phyloP scores from a whole-genome alignment of 1,140 invertebrate genomes.

The Musca vetustissima region DNA sequence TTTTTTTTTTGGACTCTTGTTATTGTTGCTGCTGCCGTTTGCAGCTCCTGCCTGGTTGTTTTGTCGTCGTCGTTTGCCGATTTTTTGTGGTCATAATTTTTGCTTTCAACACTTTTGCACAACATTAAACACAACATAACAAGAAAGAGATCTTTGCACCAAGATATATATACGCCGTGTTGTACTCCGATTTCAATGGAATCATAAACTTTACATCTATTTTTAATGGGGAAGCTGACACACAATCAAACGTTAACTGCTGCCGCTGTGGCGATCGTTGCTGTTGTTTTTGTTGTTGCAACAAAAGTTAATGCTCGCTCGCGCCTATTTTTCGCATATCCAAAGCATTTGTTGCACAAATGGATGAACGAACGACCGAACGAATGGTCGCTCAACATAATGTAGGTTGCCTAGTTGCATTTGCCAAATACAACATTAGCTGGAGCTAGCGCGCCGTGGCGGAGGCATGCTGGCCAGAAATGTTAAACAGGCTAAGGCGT shows the following conservation, averaged over 20 bases:
- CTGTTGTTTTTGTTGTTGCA: neutral
- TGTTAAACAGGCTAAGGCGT: constrained; percentile 11
- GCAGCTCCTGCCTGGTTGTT: neutral
- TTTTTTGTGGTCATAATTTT: constrained; percentile 24
- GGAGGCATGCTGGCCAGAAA: neutral
- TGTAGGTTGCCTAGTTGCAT: too few species aligned
- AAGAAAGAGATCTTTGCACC: constrained; percentile 6
- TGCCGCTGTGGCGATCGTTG: too few species aligned
- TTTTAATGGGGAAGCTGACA: neutral
- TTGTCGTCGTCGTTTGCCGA: neutral
- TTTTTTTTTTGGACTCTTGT: neutral
- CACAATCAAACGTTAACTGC: neutral
- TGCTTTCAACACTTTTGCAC: constrained; percentile 22
- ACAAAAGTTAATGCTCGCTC: too few species aligned
- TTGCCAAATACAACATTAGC: too few species aligned
- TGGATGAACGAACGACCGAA: too few species aligned
- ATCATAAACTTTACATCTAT: constrained; percentile 19
- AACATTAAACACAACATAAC: constrained; percentile 21
- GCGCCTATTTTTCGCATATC: too few species aligned
- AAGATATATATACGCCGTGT: neutral
- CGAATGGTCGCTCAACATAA: too few species aligned
- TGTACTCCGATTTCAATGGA: constrained; percentile 22
- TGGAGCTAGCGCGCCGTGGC: neutral
- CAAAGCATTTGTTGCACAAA: too few species aligned
- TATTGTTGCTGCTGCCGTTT: neutral